Percentiles rank a stretch among this genome's conserved stretches.
phyloP scores from a whole-genome alignment of 1,140 invertebrate genomes.

The Ridgeia piscesae region DNA sequence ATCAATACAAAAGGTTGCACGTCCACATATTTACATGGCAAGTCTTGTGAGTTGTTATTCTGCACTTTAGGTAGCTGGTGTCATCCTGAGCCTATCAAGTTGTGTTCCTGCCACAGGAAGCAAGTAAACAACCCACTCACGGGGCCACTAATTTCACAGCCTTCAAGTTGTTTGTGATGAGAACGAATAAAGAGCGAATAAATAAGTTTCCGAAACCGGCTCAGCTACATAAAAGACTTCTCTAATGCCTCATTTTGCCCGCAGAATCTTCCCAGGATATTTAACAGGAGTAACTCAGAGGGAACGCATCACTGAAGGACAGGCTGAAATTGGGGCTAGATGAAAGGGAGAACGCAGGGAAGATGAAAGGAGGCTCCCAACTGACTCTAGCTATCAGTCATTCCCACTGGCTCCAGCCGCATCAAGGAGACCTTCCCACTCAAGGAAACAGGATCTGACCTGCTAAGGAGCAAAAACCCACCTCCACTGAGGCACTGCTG shows the following conservation, averaged over 20 bases:
- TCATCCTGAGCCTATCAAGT: background rate
- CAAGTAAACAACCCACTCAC: background rate
- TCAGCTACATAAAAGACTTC: background rate
- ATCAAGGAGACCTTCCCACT: background rate
- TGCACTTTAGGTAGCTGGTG: too few species aligned
- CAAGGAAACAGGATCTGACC: background rate
- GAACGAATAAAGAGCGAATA: background rate
- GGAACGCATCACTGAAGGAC: background rate
- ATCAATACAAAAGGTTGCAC: too few species aligned
- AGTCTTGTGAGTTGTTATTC: too few species aligned
- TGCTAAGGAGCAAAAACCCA: background rate
- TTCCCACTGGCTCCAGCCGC: background rate
- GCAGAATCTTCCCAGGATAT: background rate
- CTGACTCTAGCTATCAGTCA: background rate
- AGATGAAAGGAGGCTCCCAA: background rate
- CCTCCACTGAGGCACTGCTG: background rate
- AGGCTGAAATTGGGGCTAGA: background rate
- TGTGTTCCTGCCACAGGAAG: background rate
- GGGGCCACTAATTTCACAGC: background rate
- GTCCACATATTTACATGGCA: too few species aligned
- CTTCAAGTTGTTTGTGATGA: background rate
- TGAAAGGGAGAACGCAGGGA: background rate
- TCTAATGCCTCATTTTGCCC: background rate
- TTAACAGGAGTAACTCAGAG: background rate
- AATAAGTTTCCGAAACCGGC: background rate